Conservation (phyloP, 35 echinoderm and acorn worm genomes). For the Heliocidaris erythrogramma region DNA sequence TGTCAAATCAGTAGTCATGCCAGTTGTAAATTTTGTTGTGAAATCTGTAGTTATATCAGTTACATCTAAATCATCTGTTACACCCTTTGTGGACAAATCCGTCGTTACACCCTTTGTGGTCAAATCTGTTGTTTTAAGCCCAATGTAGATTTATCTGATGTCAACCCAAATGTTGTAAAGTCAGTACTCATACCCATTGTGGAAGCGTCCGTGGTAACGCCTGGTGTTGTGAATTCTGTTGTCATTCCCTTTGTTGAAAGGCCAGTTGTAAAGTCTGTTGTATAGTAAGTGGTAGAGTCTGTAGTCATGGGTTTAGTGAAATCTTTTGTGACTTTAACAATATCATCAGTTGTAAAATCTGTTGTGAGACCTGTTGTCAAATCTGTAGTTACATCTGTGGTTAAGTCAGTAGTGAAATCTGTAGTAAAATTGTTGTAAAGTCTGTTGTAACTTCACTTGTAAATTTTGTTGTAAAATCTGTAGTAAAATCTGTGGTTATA, state of each 20-base stretch:
- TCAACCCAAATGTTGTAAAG: not conserved
- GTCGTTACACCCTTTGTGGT: not conserved
- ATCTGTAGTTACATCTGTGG: not conserved
- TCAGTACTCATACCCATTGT: not conserved
- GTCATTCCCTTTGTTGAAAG: not conserved
- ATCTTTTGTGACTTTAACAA: not conserved
- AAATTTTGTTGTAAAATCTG: not conserved
- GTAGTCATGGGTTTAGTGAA: not conserved
- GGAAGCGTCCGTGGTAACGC: not conserved
- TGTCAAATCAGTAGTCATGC: not conserved
- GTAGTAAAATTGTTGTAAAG: too few relatives aligned
- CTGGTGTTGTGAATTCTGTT: not conserved
- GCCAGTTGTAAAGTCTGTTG: not conserved
- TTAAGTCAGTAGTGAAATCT: not conserved
- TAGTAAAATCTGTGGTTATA: not conserved
- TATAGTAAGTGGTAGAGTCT: not conserved
- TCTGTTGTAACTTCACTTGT: not conserved
- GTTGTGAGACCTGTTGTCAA: not conserved
- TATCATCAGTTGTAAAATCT: not conserved
- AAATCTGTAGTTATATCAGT: not conserved
- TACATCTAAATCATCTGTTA: not conserved
- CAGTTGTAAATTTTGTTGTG: not conserved
- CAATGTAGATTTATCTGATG: not conserved
- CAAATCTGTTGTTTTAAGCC: not conserved
- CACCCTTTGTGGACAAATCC: not conserved